Evolutionary conservation across 2,797 vertebrate genomes (phyloP), one percentile per base, ranked within the genome.

Genomic region (Cyprinodon diabolis): DNA sequence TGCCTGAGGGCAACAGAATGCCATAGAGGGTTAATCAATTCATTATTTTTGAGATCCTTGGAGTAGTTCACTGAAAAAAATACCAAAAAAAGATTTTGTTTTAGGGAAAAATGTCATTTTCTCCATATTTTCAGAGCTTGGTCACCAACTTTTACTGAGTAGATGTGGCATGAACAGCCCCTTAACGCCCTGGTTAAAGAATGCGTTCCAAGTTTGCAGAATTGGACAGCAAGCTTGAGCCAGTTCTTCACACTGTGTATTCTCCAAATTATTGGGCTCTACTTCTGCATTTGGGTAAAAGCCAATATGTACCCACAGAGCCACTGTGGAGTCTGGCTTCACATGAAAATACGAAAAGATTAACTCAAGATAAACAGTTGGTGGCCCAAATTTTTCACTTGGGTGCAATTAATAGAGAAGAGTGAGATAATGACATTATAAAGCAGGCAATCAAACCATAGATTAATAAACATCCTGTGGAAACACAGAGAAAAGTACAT

Each of bases 281-380:
- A 30, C 55, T 52, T 72, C 58, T 54, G 60, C 35, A 65, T 52
- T 65, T 65, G 21, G 35, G 48, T 63, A 11, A 23, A 65, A 52
- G 49, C 70, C 48, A 51, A 23, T 40, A 63, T 52, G 30, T 52
- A 62, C 58, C 48, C 58, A 48, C 13, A 48, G 47, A 30, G 11
- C 51, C 45, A 40, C 19, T 56, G 52, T 69, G 37, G 37, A 55
- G 40, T 71, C 45, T 60, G 69, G 69, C 43, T 57, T 71, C 30
- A 49, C 25, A 49, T 48, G 40, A 71, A 60, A 55, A 19, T 69
- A 40, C 52, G 45, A 58, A 56, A 70, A 71, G 47, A 71, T 30
- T 21, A 47, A 19, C 57, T 40, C 13, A 9, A 62, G 23, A 62
- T 15, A 49, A 71, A 43, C 54, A 56, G 67, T 69, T 69, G 51